phyloP scores from a whole-genome alignment of 2,113 vertebrate genomes.

The Antechinus stuartii region DNA sequence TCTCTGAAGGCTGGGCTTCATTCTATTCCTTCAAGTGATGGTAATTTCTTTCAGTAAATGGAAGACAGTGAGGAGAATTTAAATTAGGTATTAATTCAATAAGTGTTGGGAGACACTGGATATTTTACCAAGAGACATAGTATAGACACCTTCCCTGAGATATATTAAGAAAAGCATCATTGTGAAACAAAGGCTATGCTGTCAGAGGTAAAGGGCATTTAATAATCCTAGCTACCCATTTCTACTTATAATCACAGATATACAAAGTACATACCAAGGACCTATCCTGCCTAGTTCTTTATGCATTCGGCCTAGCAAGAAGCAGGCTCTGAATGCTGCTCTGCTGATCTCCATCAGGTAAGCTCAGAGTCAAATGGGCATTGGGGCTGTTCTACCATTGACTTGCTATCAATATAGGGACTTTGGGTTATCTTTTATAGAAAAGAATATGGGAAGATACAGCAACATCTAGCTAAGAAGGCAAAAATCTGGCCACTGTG shows the following conservation, averaged over 20 bases:
- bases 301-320: too few relatives aligned
- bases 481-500: too few relatives aligned
- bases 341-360: background rate
- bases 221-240: too few relatives aligned
- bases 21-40: background rate
- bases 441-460: too few relatives aligned
- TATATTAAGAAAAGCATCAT: background rate
- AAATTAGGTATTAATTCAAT: background rate
- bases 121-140: background rate
- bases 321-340: too few relatives aligned
- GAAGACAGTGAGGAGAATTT: background rate
- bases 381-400: background rate
- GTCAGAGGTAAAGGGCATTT: background rate
- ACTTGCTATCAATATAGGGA: background rate
- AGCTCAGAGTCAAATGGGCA: background rate
- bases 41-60: background rate
- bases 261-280: too few relatives aligned
- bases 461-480: too few relatives aligned
- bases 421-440: background rate
- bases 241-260: too few relatives aligned
- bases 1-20: background rate
- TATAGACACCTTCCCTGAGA: background rate
- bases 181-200: background rate
- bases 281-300: too few relatives aligned
- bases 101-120: background rate